These are phyloP conservation scores for Pectinophora gossypiella DNA, from an alignment of 1,140 invertebrate genomes.

Conservation along the genomic window DNA sequence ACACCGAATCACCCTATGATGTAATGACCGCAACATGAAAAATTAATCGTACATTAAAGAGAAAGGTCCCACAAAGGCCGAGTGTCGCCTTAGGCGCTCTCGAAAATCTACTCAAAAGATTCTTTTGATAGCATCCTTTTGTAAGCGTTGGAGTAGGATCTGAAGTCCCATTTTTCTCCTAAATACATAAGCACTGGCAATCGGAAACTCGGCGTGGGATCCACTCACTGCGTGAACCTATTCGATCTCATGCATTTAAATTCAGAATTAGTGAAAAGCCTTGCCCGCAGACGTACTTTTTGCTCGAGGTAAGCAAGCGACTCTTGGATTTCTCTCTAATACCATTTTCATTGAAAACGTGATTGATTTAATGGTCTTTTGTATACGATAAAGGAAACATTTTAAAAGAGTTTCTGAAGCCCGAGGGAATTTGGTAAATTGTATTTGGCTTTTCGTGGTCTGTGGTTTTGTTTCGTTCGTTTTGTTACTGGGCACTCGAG, in stretches of 20 bases:
- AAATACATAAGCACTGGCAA: constrained; percentile 58
- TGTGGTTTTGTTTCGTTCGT: background rate
- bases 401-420: constrained; percentile 6
- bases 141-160: constrained; percentile 31
- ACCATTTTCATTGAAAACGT: constrained; percentile 51
- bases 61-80: constrained; percentile 6
- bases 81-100: constrained; percentile 11
- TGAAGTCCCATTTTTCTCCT: constrained; percentile 38
- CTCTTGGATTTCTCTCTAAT: constrained; percentile 48
- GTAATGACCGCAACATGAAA: constrained; percentile 15
- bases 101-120: constrained; percentile 29
- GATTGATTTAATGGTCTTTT: constrained; percentile 52
- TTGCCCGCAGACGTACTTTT: constrained; percentile 52
- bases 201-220: constrained; percentile 41
- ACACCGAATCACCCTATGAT: constrained; percentile 36
- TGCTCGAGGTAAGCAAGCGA: constrained; percentile 48
- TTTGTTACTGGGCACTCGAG: constrained; percentile 5
- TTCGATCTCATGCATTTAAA: constrained; percentile 73
- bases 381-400: constrained; percentile 21
- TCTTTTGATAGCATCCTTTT: constrained; percentile 33
- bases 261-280: constrained; percentile 67
- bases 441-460: background rate
- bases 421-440: background rate
- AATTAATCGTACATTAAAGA: background rate
- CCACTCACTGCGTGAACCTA: constrained; percentile 50